Evolutionary conservation across 2,888 invertebrate species (phyloP), one percentile per base, ranked within the genome.

Genomic region (Phortica okadai): DNA sequence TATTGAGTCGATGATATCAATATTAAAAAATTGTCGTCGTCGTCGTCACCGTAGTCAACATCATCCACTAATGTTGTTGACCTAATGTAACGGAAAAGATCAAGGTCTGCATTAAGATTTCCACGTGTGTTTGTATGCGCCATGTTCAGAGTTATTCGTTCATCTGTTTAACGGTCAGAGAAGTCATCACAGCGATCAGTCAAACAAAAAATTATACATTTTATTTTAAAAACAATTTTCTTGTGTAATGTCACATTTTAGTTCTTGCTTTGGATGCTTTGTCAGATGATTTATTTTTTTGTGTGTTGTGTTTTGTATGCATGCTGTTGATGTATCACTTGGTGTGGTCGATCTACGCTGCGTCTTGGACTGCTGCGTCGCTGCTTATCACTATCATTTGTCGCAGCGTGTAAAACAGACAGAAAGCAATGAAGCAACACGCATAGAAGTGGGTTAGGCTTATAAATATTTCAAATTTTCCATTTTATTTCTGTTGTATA

Each of bases 51-150:
- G 45, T 54, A 64, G 41, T 5, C 14, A 14, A 72, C 62, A 6
- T 11, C n/a, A 10, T 11, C 25, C 42, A 74, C 21, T 33, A 33
- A 79, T 11, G 81, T 82, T 86, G 81, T 79, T 85, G 83, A 85
- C 85, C 85, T 80, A 85, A 74, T 80, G 75, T 75, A 84, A 84
- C 81, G 80, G 85, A 77, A 79, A 81, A 81, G 76, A 83, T 79
- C 80, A 78, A 84, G 81, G 77, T 76, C 75, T 76, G 73, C 45
- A 33, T 25, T 74, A 59, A 58, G 21, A 42, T 8, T 42, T 16
- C 42, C 10, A 73, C n/a, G 59, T 42, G 16, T 14, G 11, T 8
- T 4, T 6, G 25, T 16, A 42, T 41, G 16, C 21, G 59, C 45
- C 7, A 45, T 10, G 45, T 10, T 50, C 50, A 50, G 6, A 11